Percentiles rank a stretch among this genome's conserved stretches.
These are phyloP conservation scores for Creontiades dilutus DNA, from an alignment of 2,888 invertebrate genomes.

Conservation along the genomic window DNA sequence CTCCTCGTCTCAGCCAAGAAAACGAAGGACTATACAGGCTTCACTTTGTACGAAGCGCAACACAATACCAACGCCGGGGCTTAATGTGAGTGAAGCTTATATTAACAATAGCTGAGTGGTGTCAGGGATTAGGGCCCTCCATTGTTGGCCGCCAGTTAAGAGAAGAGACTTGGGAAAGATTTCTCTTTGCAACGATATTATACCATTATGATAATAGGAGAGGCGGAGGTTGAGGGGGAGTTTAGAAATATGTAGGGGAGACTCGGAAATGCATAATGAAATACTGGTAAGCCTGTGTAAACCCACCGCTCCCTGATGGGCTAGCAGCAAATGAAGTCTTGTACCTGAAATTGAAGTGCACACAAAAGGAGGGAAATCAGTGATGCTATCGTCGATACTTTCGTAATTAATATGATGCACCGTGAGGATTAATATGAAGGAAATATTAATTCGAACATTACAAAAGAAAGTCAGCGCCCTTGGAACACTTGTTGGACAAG, in stretches of 20 bases:
- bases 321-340: not conserved
- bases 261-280: conserved; percentile 1
- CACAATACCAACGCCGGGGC: conserved; percentile 33
- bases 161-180: conserved; percentile 47
- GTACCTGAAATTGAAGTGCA: not conserved
- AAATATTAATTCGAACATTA: not conserved
- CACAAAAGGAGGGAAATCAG: no score
- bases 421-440: no score
- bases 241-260: conserved; percentile 1
- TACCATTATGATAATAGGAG: conserved; percentile 48
- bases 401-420: no score
- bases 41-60: conserved; percentile 40
- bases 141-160: conserved; percentile 44
- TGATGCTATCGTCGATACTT: no score
- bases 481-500: no score
- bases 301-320: not conserved
- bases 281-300: not conserved
- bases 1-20: conserved; percentile 14
- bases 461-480: no score
- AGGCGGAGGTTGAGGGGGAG: not conserved
- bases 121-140: conserved; percentile 50
- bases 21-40: conserved; percentile 17
- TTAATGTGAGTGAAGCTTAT: conserved; percentile 51
- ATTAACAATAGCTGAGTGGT: conserved; percentile 53
- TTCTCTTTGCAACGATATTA: conserved; percentile 44